Evolutionary conservation across 2,888 invertebrate species (phyloP).

Genomic region (Metellina segmentata): DNA sequence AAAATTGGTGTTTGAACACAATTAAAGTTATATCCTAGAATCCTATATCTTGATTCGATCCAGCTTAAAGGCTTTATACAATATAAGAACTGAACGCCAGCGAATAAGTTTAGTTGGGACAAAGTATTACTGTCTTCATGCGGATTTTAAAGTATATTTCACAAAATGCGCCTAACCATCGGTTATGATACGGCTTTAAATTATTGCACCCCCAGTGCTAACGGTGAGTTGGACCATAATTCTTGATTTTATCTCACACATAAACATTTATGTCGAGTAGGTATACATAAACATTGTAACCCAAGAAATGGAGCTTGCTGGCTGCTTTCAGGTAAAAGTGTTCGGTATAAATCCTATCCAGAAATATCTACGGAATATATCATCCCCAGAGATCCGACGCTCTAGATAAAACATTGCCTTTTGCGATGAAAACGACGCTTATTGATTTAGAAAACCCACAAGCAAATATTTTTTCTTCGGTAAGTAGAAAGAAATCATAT

Average conservation of each 20-base stretch:
- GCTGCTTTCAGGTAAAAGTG: not conserved
- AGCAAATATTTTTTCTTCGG: constrained; percentile 50
- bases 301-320: not conserved
- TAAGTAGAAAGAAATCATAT: constrained; percentile 52
- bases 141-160: too few species aligned
- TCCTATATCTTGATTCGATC: too few species aligned
- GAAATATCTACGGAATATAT: constrained; percentile 37
- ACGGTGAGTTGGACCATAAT: not conserved
- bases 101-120: too few species aligned
- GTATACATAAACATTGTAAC: not conserved
- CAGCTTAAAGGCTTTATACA: too few species aligned
- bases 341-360: not conserved
- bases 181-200: too few species aligned
- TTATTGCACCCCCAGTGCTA: not conserved
- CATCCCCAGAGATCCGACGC: constrained; percentile 28
- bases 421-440: constrained; percentile 55
- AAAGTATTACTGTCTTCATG: too few species aligned
- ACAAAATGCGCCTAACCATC: too few species aligned
- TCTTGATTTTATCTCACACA: not conserved
- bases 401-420: constrained; percentile 53
- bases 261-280: not conserved
- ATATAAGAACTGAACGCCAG: too few species aligned
- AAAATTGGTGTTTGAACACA: too few species aligned
- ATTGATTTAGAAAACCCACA: constrained; percentile 63
- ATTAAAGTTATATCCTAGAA: too few species aligned